phyloP scores from a whole-genome alignment of 2,797 vertebrate species.

The Sebastes cheni region DNA sequence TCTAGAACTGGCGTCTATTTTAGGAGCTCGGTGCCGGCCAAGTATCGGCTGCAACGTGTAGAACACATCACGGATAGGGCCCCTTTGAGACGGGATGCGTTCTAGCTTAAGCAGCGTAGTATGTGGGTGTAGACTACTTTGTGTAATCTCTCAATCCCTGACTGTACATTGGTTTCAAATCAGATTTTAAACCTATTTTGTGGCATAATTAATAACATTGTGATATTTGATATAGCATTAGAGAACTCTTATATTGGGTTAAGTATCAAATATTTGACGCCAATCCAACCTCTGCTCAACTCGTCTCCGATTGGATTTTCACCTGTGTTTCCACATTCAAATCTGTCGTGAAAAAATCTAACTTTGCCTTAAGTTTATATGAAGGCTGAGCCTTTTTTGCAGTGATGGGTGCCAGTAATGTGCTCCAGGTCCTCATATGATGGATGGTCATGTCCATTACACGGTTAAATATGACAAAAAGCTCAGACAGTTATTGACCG shows the following conservation, averaged over 20 bases:
- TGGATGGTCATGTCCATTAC: conserved; percentile 1
- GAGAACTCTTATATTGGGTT: neutral
- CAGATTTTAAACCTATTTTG: conserved; percentile 18
- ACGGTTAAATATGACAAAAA: conserved; percentile 20
- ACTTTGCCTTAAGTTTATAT: neutral
- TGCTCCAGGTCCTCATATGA: neutral
- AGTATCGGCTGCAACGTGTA: conserved; percentile 65
- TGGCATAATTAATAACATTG: neutral
- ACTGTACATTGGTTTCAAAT: conserved; percentile 2
- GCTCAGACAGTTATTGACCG: conserved; percentile 26
- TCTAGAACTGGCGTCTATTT: conserved; percentile 72
- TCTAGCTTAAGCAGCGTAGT: conserved; percentile 51
- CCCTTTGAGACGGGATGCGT: conserved; percentile 58
- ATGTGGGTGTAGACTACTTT: conserved; percentile 43
- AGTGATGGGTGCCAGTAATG: neutral
- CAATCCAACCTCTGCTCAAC: neutral
- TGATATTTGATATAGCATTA: neutral
- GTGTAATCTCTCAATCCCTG: conserved; percentile 31
- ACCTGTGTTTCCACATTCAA: conserved; percentile 9
- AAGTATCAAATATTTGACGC: neutral
- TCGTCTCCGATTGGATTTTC: conserved; percentile 6
- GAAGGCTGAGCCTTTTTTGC: neutral
- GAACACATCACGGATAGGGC: conserved; percentile 62
- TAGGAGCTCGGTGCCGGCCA: conserved; percentile 58
- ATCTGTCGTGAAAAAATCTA: neutral